Evolutionary conservation across 2,113 vertebrate genomes (phyloP).

Genomic region (Pithys albifrons): DNA sequence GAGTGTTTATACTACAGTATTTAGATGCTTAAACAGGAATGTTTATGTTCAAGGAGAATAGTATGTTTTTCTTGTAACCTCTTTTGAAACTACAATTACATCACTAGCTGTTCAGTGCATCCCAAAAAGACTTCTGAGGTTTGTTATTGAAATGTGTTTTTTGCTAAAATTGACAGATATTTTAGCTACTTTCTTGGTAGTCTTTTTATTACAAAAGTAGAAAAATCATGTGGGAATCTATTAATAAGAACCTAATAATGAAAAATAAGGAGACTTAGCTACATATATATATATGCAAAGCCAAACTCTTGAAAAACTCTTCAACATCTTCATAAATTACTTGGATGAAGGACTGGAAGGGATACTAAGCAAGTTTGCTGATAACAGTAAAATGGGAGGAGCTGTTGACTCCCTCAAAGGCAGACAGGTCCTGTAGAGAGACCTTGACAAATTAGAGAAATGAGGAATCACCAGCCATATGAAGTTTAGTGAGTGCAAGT

Average conservation of each 20-base stretch:
- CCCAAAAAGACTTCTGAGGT: background rate
- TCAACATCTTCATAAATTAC: background rate
- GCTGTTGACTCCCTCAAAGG: background rate
- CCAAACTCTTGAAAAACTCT: background rate
- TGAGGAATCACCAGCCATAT: background rate
- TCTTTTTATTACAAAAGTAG: background rate
- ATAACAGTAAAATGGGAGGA: background rate
- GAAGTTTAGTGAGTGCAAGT: background rate
- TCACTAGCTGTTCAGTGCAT: background rate
- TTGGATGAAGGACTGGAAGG: background rate
- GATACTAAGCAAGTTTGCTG: background rate
- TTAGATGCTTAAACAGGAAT: background rate
- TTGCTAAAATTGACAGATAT: background rate
- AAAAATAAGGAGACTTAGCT: background rate
- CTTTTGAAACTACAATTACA: background rate
- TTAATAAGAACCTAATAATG: background rate
- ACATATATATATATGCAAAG: background rate
- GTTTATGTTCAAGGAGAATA: background rate
- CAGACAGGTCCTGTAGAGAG: background rate
- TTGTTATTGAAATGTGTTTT: background rate
- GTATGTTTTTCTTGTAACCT: background rate
- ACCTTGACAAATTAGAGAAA: background rate
- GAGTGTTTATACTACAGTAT: background rate
- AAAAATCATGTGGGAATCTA: background rate
- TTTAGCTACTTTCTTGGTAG: background rate